Conservation (phyloP, 2,113 vertebrate genomes). For the Emydocephalus ijimae region DNA sequence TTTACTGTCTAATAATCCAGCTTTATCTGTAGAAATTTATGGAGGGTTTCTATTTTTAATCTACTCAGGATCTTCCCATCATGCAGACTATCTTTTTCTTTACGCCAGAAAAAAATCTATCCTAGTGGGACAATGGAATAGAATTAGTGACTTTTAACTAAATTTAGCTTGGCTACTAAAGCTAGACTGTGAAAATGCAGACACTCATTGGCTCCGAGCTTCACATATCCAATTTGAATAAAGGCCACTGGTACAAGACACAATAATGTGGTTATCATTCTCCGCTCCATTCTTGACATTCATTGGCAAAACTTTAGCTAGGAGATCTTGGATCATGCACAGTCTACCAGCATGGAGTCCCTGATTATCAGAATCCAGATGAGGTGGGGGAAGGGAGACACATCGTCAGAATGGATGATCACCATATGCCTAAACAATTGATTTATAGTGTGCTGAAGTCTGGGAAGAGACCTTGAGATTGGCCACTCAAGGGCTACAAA, state of each 20-base stretch:
- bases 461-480: not conserved
- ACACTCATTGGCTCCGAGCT: not conserved
- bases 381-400: not conserved
- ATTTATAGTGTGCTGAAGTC: not conserved
- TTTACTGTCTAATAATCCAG: not conserved
- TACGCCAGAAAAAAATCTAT: not conserved
- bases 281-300: not conserved
- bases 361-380: not conserved
- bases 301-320: not conserved
- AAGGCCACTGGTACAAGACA: not conserved
- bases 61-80: not conserved
- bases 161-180: not conserved
- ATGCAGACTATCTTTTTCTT: not conserved
- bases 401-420: not conserved
- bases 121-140: not conserved
- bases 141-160: not conserved
- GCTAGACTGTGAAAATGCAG: not conserved
- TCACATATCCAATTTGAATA: not conserved
- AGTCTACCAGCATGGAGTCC: not conserved
- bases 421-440: not conserved
- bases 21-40: not conserved
- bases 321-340: not conserved
- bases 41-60: not conserved
- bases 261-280: not conserved
- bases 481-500: not conserved